phyloP scores from a whole-genome alignment of 1,140 invertebrate species.

The Trachymyrmex cornetzi region DNA sequence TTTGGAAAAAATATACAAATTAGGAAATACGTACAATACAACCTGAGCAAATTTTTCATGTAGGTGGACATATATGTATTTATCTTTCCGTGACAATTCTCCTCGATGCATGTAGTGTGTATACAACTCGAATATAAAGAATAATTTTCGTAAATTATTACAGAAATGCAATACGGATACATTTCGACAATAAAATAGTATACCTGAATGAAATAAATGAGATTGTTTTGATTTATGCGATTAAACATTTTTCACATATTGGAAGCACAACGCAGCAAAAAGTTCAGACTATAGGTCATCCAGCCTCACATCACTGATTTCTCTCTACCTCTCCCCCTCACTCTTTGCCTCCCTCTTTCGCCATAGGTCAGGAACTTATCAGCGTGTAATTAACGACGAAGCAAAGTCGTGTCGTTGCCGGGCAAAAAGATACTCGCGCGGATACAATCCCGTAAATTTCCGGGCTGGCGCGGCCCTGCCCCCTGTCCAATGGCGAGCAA shows the following conservation, averaged over 20 bases:
- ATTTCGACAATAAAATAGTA: not conserved
- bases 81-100: not conserved
- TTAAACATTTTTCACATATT: constrained; percentile 25
- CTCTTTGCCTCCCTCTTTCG: not conserved
- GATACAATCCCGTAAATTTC: constrained; percentile 83
- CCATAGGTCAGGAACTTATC: constrained; percentile 70
- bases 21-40: not conserved
- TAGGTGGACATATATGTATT: not conserved
- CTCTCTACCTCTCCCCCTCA: not conserved
- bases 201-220: not conserved
- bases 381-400: constrained; percentile 77
- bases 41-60: not conserved
- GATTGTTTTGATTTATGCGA: constrained; percentile 2
- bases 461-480: constrained; percentile 55
- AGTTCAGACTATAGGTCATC: constrained; percentile 3
- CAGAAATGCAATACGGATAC: not conserved
- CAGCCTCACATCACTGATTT: constrained; percentile 1
- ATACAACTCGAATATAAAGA: not conserved
- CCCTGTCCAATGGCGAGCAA: constrained; percentile 75
- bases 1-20: constrained; percentile 3
- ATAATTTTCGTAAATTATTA: not conserved
- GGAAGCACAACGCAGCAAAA: not conserved
- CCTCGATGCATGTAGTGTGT: not conserved
- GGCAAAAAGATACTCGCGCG: constrained; percentile 75
- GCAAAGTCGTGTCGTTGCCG: constrained; percentile 67